phyloP scores from a whole-genome alignment of 2,113 vertebrate species.

The Corythornis madagascariensis region DNA sequence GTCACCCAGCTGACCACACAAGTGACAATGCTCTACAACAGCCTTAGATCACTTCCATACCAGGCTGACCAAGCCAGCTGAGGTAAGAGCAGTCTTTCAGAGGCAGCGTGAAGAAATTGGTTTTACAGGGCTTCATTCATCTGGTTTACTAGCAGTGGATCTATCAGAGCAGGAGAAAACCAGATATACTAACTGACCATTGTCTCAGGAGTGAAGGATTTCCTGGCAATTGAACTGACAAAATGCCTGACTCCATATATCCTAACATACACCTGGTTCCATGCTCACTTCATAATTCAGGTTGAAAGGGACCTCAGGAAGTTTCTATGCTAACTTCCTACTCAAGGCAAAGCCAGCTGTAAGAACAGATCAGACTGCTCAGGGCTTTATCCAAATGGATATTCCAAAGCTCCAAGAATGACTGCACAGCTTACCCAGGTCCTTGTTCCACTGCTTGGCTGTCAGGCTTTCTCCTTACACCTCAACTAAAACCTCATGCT shows the following conservation, averaged over 20 bases:
- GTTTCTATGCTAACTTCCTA: not conserved
- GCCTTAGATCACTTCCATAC: not conserved
- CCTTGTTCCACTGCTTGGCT: not conserved
- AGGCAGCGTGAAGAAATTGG: not conserved
- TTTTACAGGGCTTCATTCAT: not conserved
- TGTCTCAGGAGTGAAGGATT: not conserved
- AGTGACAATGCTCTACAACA: not conserved
- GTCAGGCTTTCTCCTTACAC: not conserved
- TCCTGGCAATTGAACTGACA: not conserved
- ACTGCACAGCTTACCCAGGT: not conserved
- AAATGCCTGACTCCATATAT: not conserved
- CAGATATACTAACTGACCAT: not conserved
- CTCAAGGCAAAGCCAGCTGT: not conserved
- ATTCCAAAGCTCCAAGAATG: not conserved
- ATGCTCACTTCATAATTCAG: not conserved
- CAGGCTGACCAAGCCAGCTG: not conserved
- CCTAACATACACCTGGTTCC: not conserved
- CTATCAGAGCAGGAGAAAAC: not conserved
- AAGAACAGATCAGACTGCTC: not conserved
- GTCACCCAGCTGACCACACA: fast-evolving
- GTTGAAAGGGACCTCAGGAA: not conserved
- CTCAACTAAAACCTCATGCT: not conserved
- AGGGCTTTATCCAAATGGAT: not conserved
- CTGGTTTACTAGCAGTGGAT: not conserved
- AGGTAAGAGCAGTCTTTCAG: not conserved